These are phyloP conservation scores for Sisyra terminalis DNA, from an alignment of 2,888 invertebrate genomes.

Conservation along the genomic window DNA sequence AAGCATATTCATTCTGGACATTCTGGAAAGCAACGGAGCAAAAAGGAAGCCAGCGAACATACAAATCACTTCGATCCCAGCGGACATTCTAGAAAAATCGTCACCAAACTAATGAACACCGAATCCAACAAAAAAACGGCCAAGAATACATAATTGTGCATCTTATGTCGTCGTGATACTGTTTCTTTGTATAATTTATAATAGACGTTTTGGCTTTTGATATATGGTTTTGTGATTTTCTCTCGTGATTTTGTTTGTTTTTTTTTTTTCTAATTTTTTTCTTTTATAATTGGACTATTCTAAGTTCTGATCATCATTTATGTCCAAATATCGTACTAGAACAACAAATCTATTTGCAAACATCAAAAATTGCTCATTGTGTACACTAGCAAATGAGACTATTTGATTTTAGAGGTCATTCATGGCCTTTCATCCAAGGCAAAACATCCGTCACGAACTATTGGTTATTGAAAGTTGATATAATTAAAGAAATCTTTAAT, in stretches of 20 bases:
- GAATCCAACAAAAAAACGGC: constrained; percentile 58
- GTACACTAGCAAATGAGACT: too few relatives aligned
- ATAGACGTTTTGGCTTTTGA: constrained; percentile 2
- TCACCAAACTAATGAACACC: constrained; percentile 69
- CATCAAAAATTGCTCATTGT: too few relatives aligned
- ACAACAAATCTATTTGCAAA: too few relatives aligned
- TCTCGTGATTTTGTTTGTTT: background rate
- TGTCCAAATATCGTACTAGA: too few relatives aligned
- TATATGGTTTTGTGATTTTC: constrained; percentile 6
- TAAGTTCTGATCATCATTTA: too few relatives aligned
- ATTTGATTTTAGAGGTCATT: too few relatives aligned
- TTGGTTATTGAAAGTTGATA: too few relatives aligned
- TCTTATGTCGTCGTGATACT: background rate
- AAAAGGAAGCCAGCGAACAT: constrained; percentile 75
- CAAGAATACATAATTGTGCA: constrained; percentile 15
- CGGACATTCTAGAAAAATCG: constrained; percentile 85
- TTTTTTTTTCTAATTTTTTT: too few relatives aligned
- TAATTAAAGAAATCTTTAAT: too few relatives aligned
- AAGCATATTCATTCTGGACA: constrained; percentile 75
- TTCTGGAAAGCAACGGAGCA: constrained; percentile 79
- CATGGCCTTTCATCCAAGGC: too few relatives aligned
- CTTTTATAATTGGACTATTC: too few relatives aligned
- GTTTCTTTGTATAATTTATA: background rate
- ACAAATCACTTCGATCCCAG: constrained; percentile 85
- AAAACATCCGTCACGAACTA: too few relatives aligned